A percentile compares a stretch with the other conserved stretches of the same genome.
Conservation (phyloP, 2,797 vertebrate species). For the Poecilia gillii region DNA sequence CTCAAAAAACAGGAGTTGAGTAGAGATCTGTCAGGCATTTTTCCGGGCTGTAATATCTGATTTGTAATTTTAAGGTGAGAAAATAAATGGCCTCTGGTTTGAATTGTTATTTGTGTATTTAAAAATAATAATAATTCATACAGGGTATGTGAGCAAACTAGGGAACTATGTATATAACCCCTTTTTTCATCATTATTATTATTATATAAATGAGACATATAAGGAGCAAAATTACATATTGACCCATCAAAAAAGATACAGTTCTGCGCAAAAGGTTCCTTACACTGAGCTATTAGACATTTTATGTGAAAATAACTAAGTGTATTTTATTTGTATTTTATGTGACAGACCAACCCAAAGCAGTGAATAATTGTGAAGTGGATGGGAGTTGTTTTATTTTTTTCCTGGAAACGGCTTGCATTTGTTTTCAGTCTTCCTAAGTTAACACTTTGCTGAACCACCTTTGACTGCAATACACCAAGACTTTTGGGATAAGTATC, state of each 20-base stretch:
- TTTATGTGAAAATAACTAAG: not conserved
- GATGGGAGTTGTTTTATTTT: not conserved
- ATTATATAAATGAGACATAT: not conserved
- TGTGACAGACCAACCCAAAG: not conserved
- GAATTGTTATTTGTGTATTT: not conserved
- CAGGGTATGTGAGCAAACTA: not conserved
- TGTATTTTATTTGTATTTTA: not conserved
- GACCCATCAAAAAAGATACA: not conserved
- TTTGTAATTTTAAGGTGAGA: not conserved
- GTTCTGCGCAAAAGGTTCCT: not conserved
- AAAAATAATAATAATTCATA: not conserved
- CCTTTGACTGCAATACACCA: not conserved
- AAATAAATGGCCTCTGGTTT: not conserved
- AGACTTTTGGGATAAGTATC: not conserved
- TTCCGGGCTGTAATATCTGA: not conserved
- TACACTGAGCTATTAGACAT: not conserved
- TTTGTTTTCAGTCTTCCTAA: not conserved
- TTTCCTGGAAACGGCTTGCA: not conserved
- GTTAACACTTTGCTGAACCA: not conserved
- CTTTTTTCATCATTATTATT: not conserved
- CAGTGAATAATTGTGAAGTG: not conserved
- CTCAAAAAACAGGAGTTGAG: not conserved
- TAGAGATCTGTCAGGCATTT: conserved; percentile 1
- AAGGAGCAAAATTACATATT: not conserved
- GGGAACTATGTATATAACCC: not conserved